Evolutionary conservation across 2,888 invertebrate species (phyloP), one percentile per base, ranked within the genome.

Genomic region (Orthosia incerta): DNA sequence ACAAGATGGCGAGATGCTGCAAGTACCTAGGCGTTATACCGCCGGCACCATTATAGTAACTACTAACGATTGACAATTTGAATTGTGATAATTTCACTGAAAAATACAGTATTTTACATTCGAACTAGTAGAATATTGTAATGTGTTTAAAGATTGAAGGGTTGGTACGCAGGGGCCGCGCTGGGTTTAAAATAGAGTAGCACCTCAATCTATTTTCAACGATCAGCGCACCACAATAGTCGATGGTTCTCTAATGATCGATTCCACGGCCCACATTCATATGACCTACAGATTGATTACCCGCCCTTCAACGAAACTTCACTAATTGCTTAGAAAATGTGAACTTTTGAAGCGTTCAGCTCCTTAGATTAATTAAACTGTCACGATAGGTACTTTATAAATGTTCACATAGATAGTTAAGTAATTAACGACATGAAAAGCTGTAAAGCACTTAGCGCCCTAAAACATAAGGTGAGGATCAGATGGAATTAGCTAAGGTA

Each of bases 1-100:
- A 89, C 91, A 93, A 93, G 90, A 93, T 93, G 93, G 93, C 93
- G 93, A 90, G 89, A 90, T 87, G 86, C 88, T 90, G 88, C 79
- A 82, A 81, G 81, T 83, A 83, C 79, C 39, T 71, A 74, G 71
- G 70, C 84, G 80, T 73, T 63, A 78, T 26, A 31, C 31, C 60
- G 74, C 55, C 18, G 69, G 55, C 71, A 66, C 72, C 69, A 77
- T 76, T 76, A 74, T 26, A 51, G 20, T 73, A 62, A 63, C 66
- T 71, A 55, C 51, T 57, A 63, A 71, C 68, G 55, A 50, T 23
- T 50, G 15, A 61, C 26, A 23, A 60, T 64, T 72, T 46, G 23
- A 70, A 72, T 57, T 0, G 39, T 15, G 26, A 39, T 20, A 56
- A 57, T 31, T 26, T 20, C 18, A 48, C 20, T 16, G 5, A 56